Evolutionary conservation across 1,140 invertebrate species (phyloP).

Genomic region (Drosophila pseudoananassae): DNA sequence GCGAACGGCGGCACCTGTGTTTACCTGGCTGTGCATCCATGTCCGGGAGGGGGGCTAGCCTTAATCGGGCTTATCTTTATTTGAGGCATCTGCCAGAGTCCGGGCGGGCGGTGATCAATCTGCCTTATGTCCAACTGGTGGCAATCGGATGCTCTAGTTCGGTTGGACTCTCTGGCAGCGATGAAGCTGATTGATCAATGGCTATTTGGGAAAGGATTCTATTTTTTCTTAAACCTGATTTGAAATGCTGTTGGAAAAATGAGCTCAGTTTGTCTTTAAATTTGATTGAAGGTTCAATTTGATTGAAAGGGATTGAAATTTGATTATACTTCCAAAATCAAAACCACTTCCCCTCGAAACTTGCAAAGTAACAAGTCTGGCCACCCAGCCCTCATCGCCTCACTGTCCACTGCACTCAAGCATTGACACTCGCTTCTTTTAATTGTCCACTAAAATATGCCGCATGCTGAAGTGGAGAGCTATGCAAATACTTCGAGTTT

Average conservation of each 20-base stretch:
- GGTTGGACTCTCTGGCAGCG: slow-evolving; percentile 26
- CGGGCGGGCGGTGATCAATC: slow-evolving; percentile 63
- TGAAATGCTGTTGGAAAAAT: background rate
- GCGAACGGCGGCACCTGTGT: slow-evolving; percentile 56
- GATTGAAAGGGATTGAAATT: too few relatives aligned
- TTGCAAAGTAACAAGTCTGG: background rate
- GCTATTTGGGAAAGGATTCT: background rate
- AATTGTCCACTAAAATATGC: slow-evolving; percentile 74
- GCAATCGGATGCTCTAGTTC: slow-evolving; percentile 57
- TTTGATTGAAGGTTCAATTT: too few relatives aligned
- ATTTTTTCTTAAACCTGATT: background rate
- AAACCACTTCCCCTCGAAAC: background rate
- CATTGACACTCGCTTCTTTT: slow-evolving; percentile 43
- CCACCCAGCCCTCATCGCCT: slow-evolving; percentile 5
- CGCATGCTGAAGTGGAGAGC: slow-evolving; percentile 56
- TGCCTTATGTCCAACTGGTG: slow-evolving; percentile 63
- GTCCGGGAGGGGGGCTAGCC: background rate
- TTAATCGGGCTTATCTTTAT: slow-evolving; percentile 19
- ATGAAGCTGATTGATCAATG: slow-evolving; percentile 42
- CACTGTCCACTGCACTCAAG: slow-evolving; percentile 6
- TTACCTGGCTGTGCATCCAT: slow-evolving; percentile 16
- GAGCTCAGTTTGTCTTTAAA: too few relatives aligned
- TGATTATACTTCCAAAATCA: background rate
- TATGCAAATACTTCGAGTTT: slow-evolving; percentile 70
- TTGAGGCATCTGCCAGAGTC: slow-evolving; percentile 24